These are phyloP conservation scores for Ostrea edulis DNA, from an alignment of 1,140 invertebrate genomes.

Conservation along the genomic window DNA sequence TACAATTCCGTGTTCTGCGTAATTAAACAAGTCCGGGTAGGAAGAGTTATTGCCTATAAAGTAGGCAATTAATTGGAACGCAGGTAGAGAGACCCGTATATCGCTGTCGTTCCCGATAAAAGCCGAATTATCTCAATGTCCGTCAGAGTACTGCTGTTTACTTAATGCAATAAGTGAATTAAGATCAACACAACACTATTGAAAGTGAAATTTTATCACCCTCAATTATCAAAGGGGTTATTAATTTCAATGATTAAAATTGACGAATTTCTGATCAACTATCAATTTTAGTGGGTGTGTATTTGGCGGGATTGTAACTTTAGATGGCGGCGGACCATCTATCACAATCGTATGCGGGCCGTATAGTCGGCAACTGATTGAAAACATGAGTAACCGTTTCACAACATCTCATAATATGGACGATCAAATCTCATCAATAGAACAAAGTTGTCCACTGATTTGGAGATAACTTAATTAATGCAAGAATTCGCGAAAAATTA, in stretches of 20 bases:
- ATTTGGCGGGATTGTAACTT: slow-evolving; percentile 7
- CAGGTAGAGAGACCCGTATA: slow-evolving; percentile 13
- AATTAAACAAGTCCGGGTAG: slow-evolving; percentile 17
- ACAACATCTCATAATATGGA: slow-evolving; percentile 20
- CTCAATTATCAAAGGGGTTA: slow-evolving; percentile 20
- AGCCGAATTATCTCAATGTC: slow-evolving; percentile 24
- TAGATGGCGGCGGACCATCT: background rate
- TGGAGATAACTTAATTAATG: slow-evolving; percentile 16
- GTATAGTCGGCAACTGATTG: background rate
- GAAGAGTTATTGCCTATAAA: slow-evolving; percentile 25
- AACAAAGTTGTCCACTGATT: slow-evolving; percentile 23
- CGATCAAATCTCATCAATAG: slow-evolving; percentile 29
- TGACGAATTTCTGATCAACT: slow-evolving; percentile 23
- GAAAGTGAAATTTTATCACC: slow-evolving; percentile 27
- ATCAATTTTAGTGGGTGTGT: background rate
- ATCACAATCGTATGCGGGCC: background rate
- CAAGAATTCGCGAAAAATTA: slow-evolving; percentile 10
- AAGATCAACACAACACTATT: slow-evolving; percentile 6
- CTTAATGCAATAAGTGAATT: slow-evolving; percentile 38
- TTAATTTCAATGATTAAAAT: slow-evolving; percentile 36
- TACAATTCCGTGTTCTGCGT: slow-evolving; percentile 32
- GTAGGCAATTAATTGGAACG: slow-evolving; percentile 17
- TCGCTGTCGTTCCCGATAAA: slow-evolving; percentile 6
- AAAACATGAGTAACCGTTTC: slow-evolving; percentile 21
- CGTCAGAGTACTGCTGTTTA: slow-evolving; percentile 6